A percentile compares a stretch with the other conserved stretches of the same genome.
These are phyloP conservation scores for Epistrophella euchroma DNA, from an alignment of 2,888 invertebrate genomes.

Conservation along the genomic window DNA sequence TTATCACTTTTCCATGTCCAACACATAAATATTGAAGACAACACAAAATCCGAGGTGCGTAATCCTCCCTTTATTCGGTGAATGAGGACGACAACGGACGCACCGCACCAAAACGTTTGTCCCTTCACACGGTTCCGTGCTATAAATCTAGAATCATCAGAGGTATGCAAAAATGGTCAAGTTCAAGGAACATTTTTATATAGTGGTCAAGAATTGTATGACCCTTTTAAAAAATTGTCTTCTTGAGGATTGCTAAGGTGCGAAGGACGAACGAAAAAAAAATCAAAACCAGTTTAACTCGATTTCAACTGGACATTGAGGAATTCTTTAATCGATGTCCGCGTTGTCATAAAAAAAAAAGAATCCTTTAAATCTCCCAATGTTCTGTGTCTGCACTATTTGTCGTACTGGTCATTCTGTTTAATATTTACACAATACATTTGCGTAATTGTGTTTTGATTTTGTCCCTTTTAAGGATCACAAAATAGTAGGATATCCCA, in stretches of 20 bases:
- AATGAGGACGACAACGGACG: not conserved
- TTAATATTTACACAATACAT: conserved; percentile 81
- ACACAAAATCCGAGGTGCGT: conserved; percentile 69
- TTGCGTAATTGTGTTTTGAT: conserved; percentile 82
- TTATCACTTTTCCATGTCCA: conserved; percentile 72
- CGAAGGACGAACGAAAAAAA: conserved; percentile 41
- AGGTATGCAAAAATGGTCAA: conserved; percentile 70
- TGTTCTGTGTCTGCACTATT: conserved; percentile 64
- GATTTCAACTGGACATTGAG: conserved; percentile 54
- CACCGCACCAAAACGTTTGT: conserved; percentile 27
- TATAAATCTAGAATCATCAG: conserved; percentile 63
- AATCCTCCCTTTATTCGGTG: conserved; percentile 68
- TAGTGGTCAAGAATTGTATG: conserved; percentile 54
- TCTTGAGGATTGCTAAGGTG: conserved; percentile 10
- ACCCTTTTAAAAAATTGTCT: conserved; percentile 46
- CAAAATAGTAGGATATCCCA: conserved; percentile 67
- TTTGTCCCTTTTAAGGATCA: conserved; percentile 57
- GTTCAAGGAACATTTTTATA: conserved; percentile 1
- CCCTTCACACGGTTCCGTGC: conserved; percentile 71
- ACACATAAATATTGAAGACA: conserved; percentile 59
- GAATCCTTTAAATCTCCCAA: not conserved
- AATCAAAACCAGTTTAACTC: conserved; percentile 58
- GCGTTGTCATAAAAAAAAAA: conserved; percentile 1
- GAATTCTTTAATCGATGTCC: conserved; percentile 65
- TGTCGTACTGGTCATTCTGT: conserved; percentile 76